Evolutionary conservation across 1,140 invertebrate species (phyloP).

Genomic region (Hermetia illucens): DNA sequence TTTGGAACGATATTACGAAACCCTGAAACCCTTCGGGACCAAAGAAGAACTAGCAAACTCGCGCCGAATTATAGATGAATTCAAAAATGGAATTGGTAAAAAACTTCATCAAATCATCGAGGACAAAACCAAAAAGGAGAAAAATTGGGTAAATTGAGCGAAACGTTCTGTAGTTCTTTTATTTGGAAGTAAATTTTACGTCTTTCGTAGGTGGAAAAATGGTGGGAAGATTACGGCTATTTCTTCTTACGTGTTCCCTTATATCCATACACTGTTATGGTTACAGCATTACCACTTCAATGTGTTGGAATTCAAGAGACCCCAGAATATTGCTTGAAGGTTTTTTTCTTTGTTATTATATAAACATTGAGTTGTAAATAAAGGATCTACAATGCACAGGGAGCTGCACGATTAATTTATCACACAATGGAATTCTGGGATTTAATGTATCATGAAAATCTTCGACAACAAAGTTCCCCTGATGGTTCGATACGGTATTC

Average conservation of each 20-base stretch:
- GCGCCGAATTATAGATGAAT: conserved; percentile 35
- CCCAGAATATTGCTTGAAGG: conserved; percentile 18
- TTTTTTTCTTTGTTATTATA: conserved; percentile 2
- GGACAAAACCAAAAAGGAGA: conserved; percentile 32
- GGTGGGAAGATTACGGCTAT: conserved; percentile 68
- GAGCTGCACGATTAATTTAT: conserved; percentile 17
- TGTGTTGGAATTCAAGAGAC: conserved; percentile 18
- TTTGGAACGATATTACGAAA: conserved; percentile 43
- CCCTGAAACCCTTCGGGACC: conserved; percentile 40
- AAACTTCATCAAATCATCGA: conserved; percentile 50
- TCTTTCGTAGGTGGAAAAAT: conserved; percentile 34
- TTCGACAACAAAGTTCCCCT: conserved; percentile 48
- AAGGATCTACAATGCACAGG: too few relatives aligned
- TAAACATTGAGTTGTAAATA: conserved; percentile 5
- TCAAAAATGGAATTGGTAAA: conserved; percentile 37
- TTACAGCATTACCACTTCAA: conserved; percentile 17
- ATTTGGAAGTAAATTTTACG: not conserved
- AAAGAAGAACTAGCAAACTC: conserved; percentile 36
- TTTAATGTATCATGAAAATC: conserved; percentile 28
- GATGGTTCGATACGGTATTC: conserved; percentile 28
- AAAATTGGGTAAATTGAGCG: conserved; percentile 20
- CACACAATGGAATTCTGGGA: conserved; percentile 28
- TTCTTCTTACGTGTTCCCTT: conserved; percentile 44
- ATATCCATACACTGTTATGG: conserved; percentile 35
- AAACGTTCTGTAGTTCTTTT: not conserved